Conservation (phyloP, 1,140 invertebrate species). For the Scaptodrosophila lebanonensis region DNA sequence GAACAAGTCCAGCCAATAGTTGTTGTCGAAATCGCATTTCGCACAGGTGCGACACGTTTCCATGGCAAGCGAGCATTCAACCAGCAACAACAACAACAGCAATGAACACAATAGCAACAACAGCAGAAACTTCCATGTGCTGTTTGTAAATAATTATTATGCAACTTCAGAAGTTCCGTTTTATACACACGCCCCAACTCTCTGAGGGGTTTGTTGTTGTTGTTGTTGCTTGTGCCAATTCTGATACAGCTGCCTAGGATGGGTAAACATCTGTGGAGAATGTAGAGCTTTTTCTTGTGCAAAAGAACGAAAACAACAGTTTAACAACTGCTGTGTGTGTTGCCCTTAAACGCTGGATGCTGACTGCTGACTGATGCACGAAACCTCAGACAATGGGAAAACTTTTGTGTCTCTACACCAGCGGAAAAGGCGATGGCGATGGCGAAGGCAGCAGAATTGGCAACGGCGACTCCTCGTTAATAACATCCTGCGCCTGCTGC, state of each 20-base stretch:
- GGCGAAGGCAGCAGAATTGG: neutral
- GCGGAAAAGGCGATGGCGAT: neutral
- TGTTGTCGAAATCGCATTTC: constrained; percentile 67
- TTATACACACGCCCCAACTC: constrained; percentile 9
- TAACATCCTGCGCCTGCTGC: constrained; percentile 21
- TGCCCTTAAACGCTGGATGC: constrained; percentile 25
- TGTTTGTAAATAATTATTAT: constrained; percentile 25
- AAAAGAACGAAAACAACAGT: constrained; percentile 28
- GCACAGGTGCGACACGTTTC: constrained; percentile 76
- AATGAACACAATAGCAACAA: constrained; percentile 39
- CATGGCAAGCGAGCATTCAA: constrained; percentile 54
- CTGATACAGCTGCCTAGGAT: constrained; percentile 12
- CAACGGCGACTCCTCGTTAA: neutral
- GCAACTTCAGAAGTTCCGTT: constrained; percentile 43
- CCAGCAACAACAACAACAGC: neutral
- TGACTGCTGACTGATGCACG: constrained; percentile 7
- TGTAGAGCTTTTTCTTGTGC: constrained; percentile 25
- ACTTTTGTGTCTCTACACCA: constrained; percentile 44
- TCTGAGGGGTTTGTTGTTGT: neutral
- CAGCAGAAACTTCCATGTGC: constrained; percentile 25
- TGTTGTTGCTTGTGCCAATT: constrained; percentile 23
- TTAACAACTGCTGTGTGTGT: constrained; percentile 4
- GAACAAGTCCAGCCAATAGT: constrained; percentile 65
- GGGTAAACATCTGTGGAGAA: constrained; percentile 27
- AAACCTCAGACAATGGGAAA: constrained; percentile 48